These are phyloP conservation scores for Zaprionus taronus DNA, from an alignment of 1,140 invertebrate genomes.

Conservation along the genomic window DNA sequence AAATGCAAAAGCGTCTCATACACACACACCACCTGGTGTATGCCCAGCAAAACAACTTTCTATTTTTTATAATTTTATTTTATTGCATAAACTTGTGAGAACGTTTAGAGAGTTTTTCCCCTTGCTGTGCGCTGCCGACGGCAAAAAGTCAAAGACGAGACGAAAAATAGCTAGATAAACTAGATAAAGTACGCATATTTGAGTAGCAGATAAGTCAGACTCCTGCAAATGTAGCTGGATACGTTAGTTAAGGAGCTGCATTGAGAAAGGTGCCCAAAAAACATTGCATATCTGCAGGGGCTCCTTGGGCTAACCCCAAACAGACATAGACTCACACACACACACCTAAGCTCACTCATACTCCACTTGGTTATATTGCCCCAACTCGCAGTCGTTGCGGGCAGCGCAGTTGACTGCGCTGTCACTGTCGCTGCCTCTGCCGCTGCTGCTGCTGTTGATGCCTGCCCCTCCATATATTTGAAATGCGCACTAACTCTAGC, in stretches of 20 bases:
- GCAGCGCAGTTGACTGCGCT: conserved; percentile 11
- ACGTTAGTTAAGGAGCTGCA: conserved; percentile 1
- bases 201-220: conserved; percentile 2
- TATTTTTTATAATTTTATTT: conserved; percentile 5
- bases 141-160: conserved; percentile 22
- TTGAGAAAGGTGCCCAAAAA: conserved; percentile 4
- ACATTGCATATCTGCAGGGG: conserved; percentile 25
- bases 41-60: neutral
- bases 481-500: conserved; percentile 83
- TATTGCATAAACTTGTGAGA: neutral
- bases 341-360: conserved; percentile 39
- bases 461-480: conserved; percentile 77
- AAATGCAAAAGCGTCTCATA: neutral
- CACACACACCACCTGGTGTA: neutral
- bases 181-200: conserved; percentile 1
- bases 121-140: conserved; percentile 47
- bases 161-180: conserved; percentile 19
- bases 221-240: neutral
- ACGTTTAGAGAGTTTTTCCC: conserved; percentile 47
- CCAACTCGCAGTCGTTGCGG: conserved; percentile 59
- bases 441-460: conserved; percentile 18
- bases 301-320: conserved; percentile 27
- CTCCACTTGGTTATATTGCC: conserved; percentile 66
- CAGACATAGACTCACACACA: conserved; percentile 12
- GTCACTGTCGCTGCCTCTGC: conserved; percentile 24